phyloP scores from a whole-genome alignment of 2,113 vertebrate species.

The Salminus brasiliensis region DNA sequence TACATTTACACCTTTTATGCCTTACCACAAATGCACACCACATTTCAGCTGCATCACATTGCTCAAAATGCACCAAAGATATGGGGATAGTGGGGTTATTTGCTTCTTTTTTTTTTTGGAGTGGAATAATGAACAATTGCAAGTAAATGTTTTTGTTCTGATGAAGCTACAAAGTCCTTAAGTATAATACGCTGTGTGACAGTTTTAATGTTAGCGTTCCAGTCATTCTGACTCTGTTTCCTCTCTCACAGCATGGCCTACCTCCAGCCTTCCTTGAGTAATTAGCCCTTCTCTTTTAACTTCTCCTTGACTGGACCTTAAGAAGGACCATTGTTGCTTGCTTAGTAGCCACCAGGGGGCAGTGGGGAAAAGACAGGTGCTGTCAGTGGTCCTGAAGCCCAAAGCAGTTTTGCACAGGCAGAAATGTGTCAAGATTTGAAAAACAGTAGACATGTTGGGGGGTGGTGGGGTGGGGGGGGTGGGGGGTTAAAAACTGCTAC shows the following conservation, averaged over 20 bases:
- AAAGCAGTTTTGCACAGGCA: not conserved
- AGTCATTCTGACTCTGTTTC: not conserved
- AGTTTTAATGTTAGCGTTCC: not conserved
- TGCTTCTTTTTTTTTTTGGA: too few relatives aligned
- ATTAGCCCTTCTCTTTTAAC: not conserved
- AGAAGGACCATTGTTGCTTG: not conserved
- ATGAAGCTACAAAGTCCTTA: not conserved
- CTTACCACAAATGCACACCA: not conserved
- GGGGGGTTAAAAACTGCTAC: not conserved
- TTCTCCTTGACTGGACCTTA: not conserved
- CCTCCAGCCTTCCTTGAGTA: too few relatives aligned
- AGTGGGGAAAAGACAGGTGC: conserved; percentile 12
- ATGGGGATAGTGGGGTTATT: too few relatives aligned
- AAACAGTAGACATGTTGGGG: not conserved
- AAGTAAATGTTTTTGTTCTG: not conserved
- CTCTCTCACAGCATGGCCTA: not conserved
- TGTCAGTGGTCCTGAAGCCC: conserved; percentile 20
- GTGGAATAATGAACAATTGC: not conserved
- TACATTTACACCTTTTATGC: not conserved
- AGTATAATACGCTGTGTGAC: not conserved
- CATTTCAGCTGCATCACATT: not conserved
- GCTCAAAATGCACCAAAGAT: not conserved
- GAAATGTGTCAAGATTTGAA: not conserved
- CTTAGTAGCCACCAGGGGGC: conserved; percentile 23
- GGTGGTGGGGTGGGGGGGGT: too few relatives aligned